Conservation (phyloP, 2,888 invertebrate genomes). For the Trachelus stipa region DNA sequence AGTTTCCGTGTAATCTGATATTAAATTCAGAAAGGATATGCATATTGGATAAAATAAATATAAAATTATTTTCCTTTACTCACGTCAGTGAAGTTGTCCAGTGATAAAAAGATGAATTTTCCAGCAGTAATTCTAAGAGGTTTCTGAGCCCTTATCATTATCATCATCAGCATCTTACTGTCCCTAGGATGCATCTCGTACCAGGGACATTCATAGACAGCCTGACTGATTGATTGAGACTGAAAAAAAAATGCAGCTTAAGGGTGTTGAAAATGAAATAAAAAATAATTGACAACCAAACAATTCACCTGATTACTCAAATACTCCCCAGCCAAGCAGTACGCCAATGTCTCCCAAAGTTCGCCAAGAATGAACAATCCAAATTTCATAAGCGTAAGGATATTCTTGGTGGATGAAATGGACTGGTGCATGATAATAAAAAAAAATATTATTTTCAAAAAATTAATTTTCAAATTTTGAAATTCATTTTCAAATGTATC, state of each 20-base stretch:
- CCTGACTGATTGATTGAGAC: conserved; percentile 29
- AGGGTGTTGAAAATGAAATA: background rate
- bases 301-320: conserved; percentile 33
- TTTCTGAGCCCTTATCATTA: conserved; percentile 35
- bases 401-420: conserved; percentile 10
- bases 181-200: conserved; percentile 30
- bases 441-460: background rate
- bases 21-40: background rate
- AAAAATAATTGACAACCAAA: background rate
- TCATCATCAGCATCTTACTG: conserved; percentile 17
- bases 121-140: conserved; percentile 35
- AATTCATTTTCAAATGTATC: background rate
- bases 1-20: background rate
- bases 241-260: conserved; percentile 11
- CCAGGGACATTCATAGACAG: conserved; percentile 37
- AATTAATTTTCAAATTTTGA: too few species aligned
- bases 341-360: conserved; percentile 32
- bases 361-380: conserved; percentile 25
- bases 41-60: background rate
- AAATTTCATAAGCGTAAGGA: conserved; percentile 26
- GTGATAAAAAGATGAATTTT: conserved; percentile 33
- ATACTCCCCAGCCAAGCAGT: conserved; percentile 42
- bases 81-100: conserved; percentile 35
- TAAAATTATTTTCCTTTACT: conserved; percentile 9
- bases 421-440: conserved; percentile 21